phyloP scores from a whole-genome alignment of 2,888 invertebrate species.

The Dyspetes luteomarginatus region DNA sequence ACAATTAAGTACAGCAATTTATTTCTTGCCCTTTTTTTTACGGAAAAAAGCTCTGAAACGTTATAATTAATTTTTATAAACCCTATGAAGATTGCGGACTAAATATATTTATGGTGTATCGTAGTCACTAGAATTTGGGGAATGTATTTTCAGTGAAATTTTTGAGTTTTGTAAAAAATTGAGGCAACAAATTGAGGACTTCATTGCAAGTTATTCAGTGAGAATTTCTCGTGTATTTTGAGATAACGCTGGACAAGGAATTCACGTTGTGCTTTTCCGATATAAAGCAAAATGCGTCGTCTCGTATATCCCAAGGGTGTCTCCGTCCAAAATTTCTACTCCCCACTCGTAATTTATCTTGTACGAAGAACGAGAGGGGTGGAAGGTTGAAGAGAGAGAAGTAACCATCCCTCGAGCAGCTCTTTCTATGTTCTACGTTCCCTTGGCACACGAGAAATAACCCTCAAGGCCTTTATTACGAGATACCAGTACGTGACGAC shows the following conservation, averaged over 20 bases:
- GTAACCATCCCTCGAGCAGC: slow-evolving; percentile 18
- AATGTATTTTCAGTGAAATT: background rate
- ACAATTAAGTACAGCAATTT: too few relatives aligned
- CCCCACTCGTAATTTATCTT: slow-evolving; percentile 40
- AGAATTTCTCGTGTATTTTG: background rate
- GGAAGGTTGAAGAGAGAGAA: too few relatives aligned
- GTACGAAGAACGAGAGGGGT: slow-evolving; percentile 25
- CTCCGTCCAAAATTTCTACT: slow-evolving; percentile 17
- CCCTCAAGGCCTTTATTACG: slow-evolving; percentile 53
- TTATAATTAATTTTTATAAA: background rate
- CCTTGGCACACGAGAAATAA: slow-evolving; percentile 49
- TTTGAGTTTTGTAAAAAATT: too few relatives aligned
- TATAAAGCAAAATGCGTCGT: background rate
- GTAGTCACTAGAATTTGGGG: background rate
- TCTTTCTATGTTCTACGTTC: slow-evolving; percentile 36
- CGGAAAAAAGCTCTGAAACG: background rate
- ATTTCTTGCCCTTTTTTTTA: too few relatives aligned
- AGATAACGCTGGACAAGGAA: slow-evolving; percentile 3
- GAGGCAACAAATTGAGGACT: background rate
- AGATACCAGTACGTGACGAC: slow-evolving; percentile 26
- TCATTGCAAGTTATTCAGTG: background rate
- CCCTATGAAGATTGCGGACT: too few relatives aligned
- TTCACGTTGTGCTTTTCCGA: slow-evolving; percentile 15
- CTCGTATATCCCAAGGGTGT: slow-evolving; percentile 45
- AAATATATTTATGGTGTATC: too few relatives aligned